Evolutionary conservation across 2,797 vertebrate genomes (phyloP), one percentile per base, ranked within the genome.

Genomic region (Galagoides demidoff): DNA sequence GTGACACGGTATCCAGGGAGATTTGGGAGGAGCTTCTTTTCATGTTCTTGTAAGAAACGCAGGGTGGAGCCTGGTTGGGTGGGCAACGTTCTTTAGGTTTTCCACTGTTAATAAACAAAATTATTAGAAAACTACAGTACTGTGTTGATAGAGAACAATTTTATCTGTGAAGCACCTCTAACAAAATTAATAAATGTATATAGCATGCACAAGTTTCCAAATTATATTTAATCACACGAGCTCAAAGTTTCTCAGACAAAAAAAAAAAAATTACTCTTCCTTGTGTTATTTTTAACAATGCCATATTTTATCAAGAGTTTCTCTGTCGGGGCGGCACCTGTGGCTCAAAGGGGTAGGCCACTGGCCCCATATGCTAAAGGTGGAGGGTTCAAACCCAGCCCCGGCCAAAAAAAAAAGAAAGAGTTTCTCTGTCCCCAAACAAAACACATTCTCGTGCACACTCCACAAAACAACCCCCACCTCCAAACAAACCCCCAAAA

Each of bases 21-120:
- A 99, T 99, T 93, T 99, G 99, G 20, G 99, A 99, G 0, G 99
- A 99, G 94, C 99, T 99, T 98, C 99, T 99, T 98, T 99, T 99
- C 99, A 99, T 99, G 97, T 99, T 99, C 98, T 99, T 99, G 76
- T 99, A 99, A 95, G 99, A 99, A 98, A 99, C 99, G 16, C 98
- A 98, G 98, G 99, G 99, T 29, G 98, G 92, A 97, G 98, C 97
- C 85, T 98, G 86, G 95, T 97, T 99, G 97, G 99, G 99, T 45
- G 98, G 99, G 90, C 99, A 99, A 92, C 99, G 99, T 95, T 99
- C 99, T 96, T 99, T 99, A 98, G 99, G 98, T 90, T 99, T 99
- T 96, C 99, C 99, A 98, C 99, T 99, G 98, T 97, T 96, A 97
- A 89, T 25, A 95, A 97, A 97, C 31, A 98, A 98, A 98, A 95